Conservation (phyloP, 2,113 vertebrate species). For the Syrmaticus mikado region DNA sequence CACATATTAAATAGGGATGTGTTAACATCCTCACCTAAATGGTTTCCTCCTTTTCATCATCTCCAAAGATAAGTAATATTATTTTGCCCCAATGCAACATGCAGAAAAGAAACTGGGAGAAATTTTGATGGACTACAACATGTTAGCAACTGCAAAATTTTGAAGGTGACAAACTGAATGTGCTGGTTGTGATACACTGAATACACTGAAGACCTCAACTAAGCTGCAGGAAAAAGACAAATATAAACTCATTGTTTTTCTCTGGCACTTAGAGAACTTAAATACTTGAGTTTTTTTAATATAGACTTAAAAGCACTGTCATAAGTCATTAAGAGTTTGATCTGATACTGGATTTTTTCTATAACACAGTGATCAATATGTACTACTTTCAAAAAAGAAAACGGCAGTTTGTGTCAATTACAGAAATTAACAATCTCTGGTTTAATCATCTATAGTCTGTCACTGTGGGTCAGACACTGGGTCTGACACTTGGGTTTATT, state of each 20-base stretch:
- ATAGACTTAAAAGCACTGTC: constrained; percentile 31
- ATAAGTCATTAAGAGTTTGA: constrained; percentile 66
- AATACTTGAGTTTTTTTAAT: constrained; percentile 28
- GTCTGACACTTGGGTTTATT: constrained; percentile 31
- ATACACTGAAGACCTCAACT: background rate
- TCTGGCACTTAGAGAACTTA: constrained; percentile 22
- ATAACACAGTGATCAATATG: constrained; percentile 15
- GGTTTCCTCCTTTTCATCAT: background rate
- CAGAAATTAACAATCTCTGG: constrained; percentile 25
- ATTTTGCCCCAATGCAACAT: background rate
- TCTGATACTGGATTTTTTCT: constrained; percentile 47
- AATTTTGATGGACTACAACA: background rate
- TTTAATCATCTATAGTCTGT: constrained; percentile 34
- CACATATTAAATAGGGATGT: background rate
- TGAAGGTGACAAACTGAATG: background rate
- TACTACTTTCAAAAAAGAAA: constrained; percentile 9
- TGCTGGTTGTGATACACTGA: background rate
- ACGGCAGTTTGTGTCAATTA: background rate
- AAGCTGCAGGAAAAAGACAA: constrained; percentile 23
- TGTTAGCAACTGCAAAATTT: background rate
- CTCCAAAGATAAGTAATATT: background rate
- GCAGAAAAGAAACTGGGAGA: background rate
- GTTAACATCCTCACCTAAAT: background rate
- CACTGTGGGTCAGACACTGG: constrained; percentile 3
- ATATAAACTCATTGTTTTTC: constrained; percentile 35